These are phyloP conservation scores for Herpetotheres cachinnans DNA, from an alignment of 2,113 vertebrate species.

Conservation along the genomic window DNA sequence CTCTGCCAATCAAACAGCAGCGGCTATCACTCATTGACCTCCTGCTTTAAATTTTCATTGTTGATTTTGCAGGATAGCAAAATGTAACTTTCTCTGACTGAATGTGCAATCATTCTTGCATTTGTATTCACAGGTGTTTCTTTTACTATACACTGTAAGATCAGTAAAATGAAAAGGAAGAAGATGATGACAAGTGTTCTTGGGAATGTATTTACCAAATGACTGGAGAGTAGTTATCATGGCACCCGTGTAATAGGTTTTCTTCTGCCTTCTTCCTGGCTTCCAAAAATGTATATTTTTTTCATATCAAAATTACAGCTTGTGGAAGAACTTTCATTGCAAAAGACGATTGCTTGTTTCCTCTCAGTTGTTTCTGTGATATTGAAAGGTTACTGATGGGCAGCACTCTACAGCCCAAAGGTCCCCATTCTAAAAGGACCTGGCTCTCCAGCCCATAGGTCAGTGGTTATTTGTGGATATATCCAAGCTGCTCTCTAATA, in stretches of 20 bases:
- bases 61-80: neutral
- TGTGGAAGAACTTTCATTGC: neutral
- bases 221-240: neutral
- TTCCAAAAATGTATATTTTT: constrained; percentile 4
- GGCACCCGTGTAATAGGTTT: neutral
- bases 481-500: neutral
- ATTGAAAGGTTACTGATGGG: neutral
- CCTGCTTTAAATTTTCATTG: neutral
- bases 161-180: neutral
- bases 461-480: neutral
- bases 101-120: constrained; percentile 21
- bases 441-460: neutral
- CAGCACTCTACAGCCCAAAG: neutral
- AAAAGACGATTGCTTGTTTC: neutral
- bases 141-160: neutral
- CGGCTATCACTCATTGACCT: neutral
- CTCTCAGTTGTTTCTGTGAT: neutral
- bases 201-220: neutral
- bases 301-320: neutral
- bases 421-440: neutral
- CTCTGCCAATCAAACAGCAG: neutral
- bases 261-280: neutral
- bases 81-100: neutral
- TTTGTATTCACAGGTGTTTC: constrained; percentile 54
- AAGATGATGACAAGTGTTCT: neutral